Base-by-base conservation (phyloP, 2,888 invertebrate genomes). In the Microctonus hyperodae region DNA sequence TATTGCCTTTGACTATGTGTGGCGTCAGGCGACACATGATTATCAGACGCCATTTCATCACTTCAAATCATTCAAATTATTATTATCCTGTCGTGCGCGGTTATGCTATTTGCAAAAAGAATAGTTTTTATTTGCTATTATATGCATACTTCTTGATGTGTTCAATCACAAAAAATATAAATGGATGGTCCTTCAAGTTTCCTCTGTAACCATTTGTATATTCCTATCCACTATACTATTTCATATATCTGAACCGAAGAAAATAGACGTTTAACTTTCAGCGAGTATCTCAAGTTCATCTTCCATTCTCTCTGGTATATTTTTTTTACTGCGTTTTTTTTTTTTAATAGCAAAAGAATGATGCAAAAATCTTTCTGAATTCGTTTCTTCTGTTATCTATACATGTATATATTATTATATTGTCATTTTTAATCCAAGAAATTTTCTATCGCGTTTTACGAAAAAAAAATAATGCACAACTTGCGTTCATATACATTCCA, bases 1-100 rank as follows among this genome's bases (percentile, higher is more conserved):
- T 79, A 79, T 79, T 79, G 75, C 78, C 76, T 76, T 79, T 77
- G 78, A 77, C 79, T 79, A 79, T 77, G 77, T 23, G 76, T 74
- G 78, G 79, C 74, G 76, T 72, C 69, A 73, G 79, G 69, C 74
- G 70, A 75, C 77, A 69, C 77, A 72, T 71, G 75, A 77, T 74
- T 76, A 66, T 65, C 23, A 23, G 9, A 58, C 57, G 57, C 23
- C 33, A 40, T 58, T 58, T 58, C 58, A 58, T 58, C 58, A 58
- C 57, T 23, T 67, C 73, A 74, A 75, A 61, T 60, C 60, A 48
- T 35, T 58, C 16, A 37, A 58, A 58, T 58, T 58, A 58, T 58
- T 58, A 22, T 35, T 25, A 16, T 58, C 33, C 20, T 13, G 22
- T 22, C 23, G 57, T n/a, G n/a, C 20, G 16, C 56, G n/a, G 16